Conservation (phyloP, 2,113 vertebrate species). For the Cisticola juncidis region DNA sequence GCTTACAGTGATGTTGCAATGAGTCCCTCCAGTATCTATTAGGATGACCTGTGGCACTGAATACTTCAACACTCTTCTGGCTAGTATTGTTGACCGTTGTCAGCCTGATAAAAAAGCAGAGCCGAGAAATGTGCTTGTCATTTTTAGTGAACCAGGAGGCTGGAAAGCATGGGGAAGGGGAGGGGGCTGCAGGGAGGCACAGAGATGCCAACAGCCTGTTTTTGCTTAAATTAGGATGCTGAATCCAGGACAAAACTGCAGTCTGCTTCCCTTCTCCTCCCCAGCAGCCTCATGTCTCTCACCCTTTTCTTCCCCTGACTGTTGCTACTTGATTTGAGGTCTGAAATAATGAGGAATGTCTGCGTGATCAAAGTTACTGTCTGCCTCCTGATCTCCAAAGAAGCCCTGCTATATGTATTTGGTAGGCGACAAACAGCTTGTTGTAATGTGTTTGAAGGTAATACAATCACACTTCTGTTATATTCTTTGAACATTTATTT, state of each 20-base stretch:
- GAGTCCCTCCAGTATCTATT: conserved; percentile 74
- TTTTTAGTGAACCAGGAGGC: conserved; percentile 59
- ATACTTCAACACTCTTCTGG: conserved; percentile 75
- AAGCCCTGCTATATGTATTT: conserved; percentile 32
- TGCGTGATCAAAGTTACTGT: conserved; percentile 59
- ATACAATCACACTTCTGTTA: conserved; percentile 5
- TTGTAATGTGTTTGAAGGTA: conserved; percentile 49
- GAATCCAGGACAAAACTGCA: conserved; percentile 45
- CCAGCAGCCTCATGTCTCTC: conserved; percentile 36
- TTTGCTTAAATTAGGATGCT: conserved; percentile 53
- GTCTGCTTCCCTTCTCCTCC: conserved; percentile 38
- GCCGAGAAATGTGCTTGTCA: conserved; percentile 51
- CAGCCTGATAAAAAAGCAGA: conserved; percentile 79
- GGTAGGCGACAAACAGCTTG: conserved; percentile 32
- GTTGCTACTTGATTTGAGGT: conserved; percentile 61
- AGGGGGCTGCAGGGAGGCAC: conserved; percentile 27
- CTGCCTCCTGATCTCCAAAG: conserved; percentile 45
- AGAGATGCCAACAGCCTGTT: conserved; percentile 17
- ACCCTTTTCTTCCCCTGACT: conserved; percentile 39
- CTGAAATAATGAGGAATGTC: conserved; percentile 66
- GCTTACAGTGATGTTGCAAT: conserved; percentile 65
- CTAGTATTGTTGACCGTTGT: conserved; percentile 89
- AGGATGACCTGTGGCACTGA: conserved; percentile 79
- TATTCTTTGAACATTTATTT: conserved; percentile 20
- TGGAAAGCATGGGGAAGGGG: not conserved